Conservation (phyloP, 2,888 invertebrate species). For the Agapetus fuscipes region DNA sequence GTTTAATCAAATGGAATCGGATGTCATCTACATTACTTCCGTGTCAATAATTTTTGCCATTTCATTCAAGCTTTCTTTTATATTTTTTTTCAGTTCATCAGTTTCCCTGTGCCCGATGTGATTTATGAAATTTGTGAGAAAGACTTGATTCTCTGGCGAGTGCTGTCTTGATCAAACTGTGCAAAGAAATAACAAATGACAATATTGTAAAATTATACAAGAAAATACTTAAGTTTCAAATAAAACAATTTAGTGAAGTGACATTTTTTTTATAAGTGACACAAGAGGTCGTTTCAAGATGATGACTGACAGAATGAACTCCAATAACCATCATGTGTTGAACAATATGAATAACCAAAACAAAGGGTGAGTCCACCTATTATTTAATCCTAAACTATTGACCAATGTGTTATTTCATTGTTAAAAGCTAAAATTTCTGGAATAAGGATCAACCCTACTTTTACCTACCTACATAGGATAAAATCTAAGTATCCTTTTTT, state of each 20-base stretch:
- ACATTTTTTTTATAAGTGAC: constrained; percentile 7
- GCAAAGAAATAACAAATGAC: constrained; percentile 1
- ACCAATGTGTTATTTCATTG: no score
- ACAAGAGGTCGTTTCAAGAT: no score
- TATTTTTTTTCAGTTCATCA: constrained; percentile 6
- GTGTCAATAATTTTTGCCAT: no score
- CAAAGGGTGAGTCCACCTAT: constrained; percentile 51
- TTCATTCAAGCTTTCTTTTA: background rate
- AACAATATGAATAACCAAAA: constrained; percentile 48
- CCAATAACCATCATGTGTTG: constrained; percentile 53
- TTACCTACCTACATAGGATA: no score
- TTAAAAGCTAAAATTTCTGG: no score
- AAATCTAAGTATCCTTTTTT: no score
- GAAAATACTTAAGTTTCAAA: no score
- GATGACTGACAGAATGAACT: constrained; percentile 67
- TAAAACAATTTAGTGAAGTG: constrained; percentile 6
- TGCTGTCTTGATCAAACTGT: constrained; percentile 3
- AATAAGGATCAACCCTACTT: no score
- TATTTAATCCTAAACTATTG: no score
- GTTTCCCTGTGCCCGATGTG: constrained; percentile 9
- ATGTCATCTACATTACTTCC: no score
- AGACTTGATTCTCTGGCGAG: constrained; percentile 5
- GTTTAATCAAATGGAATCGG: no score
- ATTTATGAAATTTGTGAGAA: constrained; percentile 7
- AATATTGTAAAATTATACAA: constrained; percentile 3